phyloP scores from a whole-genome alignment of 2,797 vertebrate genomes.

The Amblyraja radiata region DNA sequence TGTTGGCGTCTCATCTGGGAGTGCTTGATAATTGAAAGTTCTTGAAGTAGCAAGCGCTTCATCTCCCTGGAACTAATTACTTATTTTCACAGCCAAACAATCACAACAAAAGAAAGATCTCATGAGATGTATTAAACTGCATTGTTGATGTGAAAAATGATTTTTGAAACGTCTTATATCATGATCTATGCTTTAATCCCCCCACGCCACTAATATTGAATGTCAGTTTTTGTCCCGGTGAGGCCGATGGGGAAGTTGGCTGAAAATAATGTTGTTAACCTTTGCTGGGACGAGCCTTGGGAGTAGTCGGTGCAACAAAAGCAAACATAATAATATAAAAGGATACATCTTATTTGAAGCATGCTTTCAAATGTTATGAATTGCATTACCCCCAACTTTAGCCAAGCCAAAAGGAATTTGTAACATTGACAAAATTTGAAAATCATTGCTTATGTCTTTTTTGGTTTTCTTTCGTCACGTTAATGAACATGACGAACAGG shows the following conservation, averaged over 20 bases:
- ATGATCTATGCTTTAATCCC: not conserved
- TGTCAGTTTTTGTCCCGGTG: not conserved
- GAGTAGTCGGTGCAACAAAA: not conserved
- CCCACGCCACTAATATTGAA: not conserved
- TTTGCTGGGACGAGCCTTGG: not conserved
- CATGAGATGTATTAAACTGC: not conserved
- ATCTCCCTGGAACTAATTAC: not conserved
- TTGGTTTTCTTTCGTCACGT: not conserved
- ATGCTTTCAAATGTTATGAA: not conserved
- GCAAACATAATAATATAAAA: not conserved
- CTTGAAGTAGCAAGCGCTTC: not conserved
- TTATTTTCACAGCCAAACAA: not conserved
- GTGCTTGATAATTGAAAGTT: not conserved
- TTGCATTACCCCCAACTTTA: not conserved
- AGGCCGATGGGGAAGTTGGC: not conserved
- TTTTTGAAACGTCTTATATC: not conserved
- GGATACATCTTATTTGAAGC: not conserved
- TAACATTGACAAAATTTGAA: slow-evolving; percentile 1
- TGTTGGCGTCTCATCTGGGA: not conserved
- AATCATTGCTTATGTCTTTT: slow-evolving; percentile 22
- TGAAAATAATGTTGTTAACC: not conserved
- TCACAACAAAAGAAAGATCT: not conserved
- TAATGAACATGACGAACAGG: not conserved
- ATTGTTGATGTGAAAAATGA: not conserved
- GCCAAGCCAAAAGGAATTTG: not conserved